Percentiles rank a stretch among this genome's conserved stretches.
phyloP scores from a whole-genome alignment of 2,797 vertebrate genomes.

The Thalassophryne amazonica region DNA sequence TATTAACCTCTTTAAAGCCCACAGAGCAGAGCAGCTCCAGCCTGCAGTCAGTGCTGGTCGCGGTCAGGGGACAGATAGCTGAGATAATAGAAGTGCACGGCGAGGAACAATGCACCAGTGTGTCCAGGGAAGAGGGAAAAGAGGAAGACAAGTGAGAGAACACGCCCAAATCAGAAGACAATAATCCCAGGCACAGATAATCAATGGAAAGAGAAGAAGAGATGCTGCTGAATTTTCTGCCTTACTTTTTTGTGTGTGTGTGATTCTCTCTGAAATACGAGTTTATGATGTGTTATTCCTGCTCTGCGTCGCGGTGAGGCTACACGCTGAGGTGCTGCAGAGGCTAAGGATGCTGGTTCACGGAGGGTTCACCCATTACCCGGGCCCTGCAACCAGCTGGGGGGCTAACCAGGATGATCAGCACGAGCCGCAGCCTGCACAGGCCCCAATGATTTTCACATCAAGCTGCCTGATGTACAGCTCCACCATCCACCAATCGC shows the following conservation, averaged over 20 bases:
- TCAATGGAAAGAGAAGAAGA: constrained; percentile 74
- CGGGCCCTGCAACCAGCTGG: constrained; percentile 96
- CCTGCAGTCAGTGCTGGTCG: constrained; percentile 62
- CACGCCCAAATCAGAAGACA: constrained; percentile 75
- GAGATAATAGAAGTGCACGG: constrained; percentile 77
- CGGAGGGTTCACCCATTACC: constrained; percentile 93
- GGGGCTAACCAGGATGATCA: constrained; percentile 98
- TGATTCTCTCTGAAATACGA: constrained; percentile 80
- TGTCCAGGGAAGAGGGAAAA: constrained; percentile 52
- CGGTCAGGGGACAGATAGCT: constrained; percentile 74
- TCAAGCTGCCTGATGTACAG: constrained; percentile 99
- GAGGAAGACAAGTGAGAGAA: constrained; percentile 47
- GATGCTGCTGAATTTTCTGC: constrained; percentile 48
- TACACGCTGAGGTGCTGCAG: constrained; percentile 73
- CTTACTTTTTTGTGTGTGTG: constrained; percentile 60
- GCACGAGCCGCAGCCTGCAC: constrained; percentile 86
- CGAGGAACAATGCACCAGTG: constrained; percentile 67
- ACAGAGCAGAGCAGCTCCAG: constrained; percentile 62
- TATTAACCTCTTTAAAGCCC: constrained; percentile 83
- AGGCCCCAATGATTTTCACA: constrained; percentile 99
- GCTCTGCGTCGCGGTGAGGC: constrained; percentile 64
- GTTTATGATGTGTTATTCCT: constrained; percentile 81
- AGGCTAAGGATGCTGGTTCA: constrained; percentile 91
- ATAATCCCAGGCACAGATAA: constrained; percentile 80
- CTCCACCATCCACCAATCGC: constrained; percentile 95